Conservation (phyloP, 2,888 invertebrate species). For the Scaeva pyrastri region DNA sequence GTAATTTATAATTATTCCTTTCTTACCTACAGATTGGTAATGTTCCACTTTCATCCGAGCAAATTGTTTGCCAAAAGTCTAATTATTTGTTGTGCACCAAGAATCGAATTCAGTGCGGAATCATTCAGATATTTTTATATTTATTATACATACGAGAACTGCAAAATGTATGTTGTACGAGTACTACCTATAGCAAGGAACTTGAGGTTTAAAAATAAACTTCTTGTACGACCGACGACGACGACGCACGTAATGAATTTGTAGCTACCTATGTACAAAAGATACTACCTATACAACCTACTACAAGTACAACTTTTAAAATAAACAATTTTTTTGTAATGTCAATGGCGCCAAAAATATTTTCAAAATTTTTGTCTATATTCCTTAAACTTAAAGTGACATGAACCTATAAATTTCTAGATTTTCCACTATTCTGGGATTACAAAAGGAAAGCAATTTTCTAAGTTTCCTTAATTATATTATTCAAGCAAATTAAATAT, state of each 20-base stretch:
- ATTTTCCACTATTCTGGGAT: neutral
- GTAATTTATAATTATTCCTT: conserved; percentile 24
- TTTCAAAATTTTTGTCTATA: conserved; percentile 18
- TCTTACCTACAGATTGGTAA: conserved; percentile 44
- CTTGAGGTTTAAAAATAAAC: conserved; percentile 67
- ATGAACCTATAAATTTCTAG: neutral
- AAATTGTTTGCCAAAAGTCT: conserved; percentile 67
- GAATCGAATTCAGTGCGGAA: conserved; percentile 53
- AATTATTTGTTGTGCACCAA: conserved; percentile 59
- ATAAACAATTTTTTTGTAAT: conserved; percentile 47
- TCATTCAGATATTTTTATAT: conserved; percentile 52
- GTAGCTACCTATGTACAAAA: conserved; percentile 17
- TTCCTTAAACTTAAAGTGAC: conserved; percentile 24
- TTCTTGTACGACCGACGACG: conserved; percentile 18
- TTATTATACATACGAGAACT: too few relatives aligned
- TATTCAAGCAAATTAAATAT: conserved; percentile 27
- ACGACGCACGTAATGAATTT: conserved; percentile 48
- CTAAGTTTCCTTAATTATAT: neutral
- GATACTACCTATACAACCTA: neutral
- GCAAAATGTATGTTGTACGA: conserved; percentile 6
- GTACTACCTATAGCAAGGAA: conserved; percentile 17
- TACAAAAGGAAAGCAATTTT: conserved; percentile 5
- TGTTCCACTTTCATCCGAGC: conserved; percentile 63
- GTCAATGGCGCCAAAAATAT: conserved; percentile 72
- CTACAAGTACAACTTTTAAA: conserved; percentile 21